Percentiles rank a stretch among this genome's conserved stretches.
These are phyloP conservation scores for Pelochelys cantorii DNA, from an alignment of 2,797 vertebrate species.

Conservation along the genomic window DNA sequence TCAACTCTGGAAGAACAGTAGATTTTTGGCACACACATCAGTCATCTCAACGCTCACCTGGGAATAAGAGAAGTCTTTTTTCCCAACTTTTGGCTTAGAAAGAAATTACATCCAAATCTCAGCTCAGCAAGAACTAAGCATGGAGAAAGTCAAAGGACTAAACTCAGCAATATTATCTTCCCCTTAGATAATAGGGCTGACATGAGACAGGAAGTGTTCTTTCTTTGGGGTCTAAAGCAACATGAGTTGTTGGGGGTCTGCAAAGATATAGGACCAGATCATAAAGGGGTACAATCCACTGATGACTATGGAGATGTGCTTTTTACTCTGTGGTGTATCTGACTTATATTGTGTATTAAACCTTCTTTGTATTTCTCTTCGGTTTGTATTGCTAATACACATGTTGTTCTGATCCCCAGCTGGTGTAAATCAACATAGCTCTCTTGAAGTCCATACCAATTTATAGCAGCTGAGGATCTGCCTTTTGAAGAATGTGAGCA, in stretches of 20 bases:
- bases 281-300: not conserved
- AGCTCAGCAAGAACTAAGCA: constrained; percentile 53
- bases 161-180: constrained; percentile 15
- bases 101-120: constrained; percentile 65
- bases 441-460: not conserved
- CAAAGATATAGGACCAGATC: not conserved
- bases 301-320: not conserved
- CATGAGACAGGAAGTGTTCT: not conserved
- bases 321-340: not conserved
- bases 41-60: constrained; percentile 7
- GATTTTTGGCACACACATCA: constrained; percentile 53
- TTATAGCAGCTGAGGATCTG: not conserved
- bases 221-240: constrained; percentile 24
- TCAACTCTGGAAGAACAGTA: constrained; percentile 11
- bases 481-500: not conserved
- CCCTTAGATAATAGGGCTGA: constrained; percentile 36
- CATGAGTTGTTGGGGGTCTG: not conserved
- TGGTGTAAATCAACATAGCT: not conserved
- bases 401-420: not conserved
- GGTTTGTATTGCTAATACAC: not conserved
- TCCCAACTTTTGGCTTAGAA: constrained; percentile 52
- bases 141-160: constrained; percentile 49
- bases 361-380: not conserved
- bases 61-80: constrained; percentile 44
- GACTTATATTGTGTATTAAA: constrained; percentile 18